Base-by-base conservation (phyloP, 2,888 invertebrate species). In the Elegia similella region DNA sequence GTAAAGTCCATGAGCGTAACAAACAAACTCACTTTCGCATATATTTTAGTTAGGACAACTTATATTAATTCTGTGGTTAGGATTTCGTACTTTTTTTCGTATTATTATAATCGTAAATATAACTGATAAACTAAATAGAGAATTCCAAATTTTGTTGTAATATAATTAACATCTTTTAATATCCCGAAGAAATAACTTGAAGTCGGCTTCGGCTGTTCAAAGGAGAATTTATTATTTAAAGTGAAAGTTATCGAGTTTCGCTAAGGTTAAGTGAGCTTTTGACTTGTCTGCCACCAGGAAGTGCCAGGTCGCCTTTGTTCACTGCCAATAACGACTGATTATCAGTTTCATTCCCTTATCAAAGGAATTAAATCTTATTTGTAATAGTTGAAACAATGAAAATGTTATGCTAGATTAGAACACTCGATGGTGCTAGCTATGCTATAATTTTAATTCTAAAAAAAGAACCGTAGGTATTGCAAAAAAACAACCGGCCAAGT, bases 181-280 rank as follows among this genome's bases (percentile, higher is more conserved):
- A 72, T 72, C 66, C 63, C 65, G 63, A 65, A 72, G 67, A 74
- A 75, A 70, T 66, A 75, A 84, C 85, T 84, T 82, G 75, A 69
- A 74, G 83, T 82, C 82, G 70, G 50, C 50, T 34, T 50, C 34
- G 80, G 73, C 69, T 75, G 76, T 78, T 87, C 87, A 86, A 88
- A 88, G 86, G 84, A 75, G 78, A 83, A 86, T 86, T 88, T 88
- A 88, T 87, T 88, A 88, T 88, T 88, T 87, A 86, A 85, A 86
- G 83, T 84, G 87, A 86, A 88, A 85, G 85, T 88, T 87, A 88
- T 88, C 86, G 86, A 88, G 85, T 88, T 88, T 85, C 86, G 82
- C 84, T 85, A 84, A 88, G 87, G 87, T 86, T 88, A 88, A 88
- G 87, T 87, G 86, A 85, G 79, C 83, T 87, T 86, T 87, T 86